Conservation (phyloP, 2,113 vertebrate genomes). For the Castor canadensis region DNA sequence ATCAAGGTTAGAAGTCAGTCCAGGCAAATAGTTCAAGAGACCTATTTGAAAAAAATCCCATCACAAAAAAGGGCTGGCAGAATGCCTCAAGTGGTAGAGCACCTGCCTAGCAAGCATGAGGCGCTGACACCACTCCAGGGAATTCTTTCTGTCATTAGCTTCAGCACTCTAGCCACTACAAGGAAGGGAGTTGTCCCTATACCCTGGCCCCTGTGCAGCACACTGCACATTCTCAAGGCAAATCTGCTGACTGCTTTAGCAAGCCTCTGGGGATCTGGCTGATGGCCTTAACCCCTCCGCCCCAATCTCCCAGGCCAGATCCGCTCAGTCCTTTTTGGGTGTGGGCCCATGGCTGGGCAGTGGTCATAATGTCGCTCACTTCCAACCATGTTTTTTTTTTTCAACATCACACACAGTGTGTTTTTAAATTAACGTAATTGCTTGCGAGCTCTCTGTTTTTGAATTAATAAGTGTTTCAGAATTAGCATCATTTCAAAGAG, state of each 20-base stretch:
- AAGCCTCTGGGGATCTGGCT: no score
- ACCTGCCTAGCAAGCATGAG: background rate
- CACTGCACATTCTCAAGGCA: background rate
- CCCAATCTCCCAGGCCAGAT: no score
- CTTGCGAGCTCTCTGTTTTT: background rate
- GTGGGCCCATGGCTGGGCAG: background rate
- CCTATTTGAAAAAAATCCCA: no score
- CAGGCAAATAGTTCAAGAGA: no score
- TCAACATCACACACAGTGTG: background rate
- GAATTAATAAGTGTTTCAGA: background rate
- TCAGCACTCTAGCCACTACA: background rate
- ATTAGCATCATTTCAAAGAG: background rate
- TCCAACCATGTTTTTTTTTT: background rate
- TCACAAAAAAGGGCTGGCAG: no score
- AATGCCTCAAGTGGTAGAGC: no score
- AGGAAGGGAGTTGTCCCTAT: background rate
- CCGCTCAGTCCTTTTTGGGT: accelerated
- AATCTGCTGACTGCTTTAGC: background rate
- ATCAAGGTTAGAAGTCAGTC: no score
- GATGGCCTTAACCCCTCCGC: background rate
- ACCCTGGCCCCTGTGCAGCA: background rate
- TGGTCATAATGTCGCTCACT: background rate
- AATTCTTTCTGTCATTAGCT: background rate
- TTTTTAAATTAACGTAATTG: constrained; percentile 4
- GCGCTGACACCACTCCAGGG: background rate